Base-by-base conservation (phyloP, 2,797 vertebrate species). In the Clarias laeviceps region DNA sequence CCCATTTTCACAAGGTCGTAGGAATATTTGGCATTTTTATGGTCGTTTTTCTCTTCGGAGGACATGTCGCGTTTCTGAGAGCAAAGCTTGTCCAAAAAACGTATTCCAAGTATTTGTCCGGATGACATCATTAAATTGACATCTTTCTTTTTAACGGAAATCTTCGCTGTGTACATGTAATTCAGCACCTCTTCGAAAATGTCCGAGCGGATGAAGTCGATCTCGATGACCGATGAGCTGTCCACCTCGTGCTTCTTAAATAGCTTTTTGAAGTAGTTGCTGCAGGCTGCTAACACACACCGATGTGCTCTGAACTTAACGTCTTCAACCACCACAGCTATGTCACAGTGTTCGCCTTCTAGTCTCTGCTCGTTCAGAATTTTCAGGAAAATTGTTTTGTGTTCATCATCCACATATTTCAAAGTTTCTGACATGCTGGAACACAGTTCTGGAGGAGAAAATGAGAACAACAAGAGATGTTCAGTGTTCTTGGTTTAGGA, bases 111-210 rank as follows among this genome's bases (percentile, higher is more conserved):
- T 82, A 99, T 99, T 91, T 99, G 98, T 56, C 98, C 98, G 0
- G 98, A 99, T 37, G 98, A 99, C 97, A 99, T 99, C 98, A 99
- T 99, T 84, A 99, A 93, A 92, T 99, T 99, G 24, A 99, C 97
- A 86, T 99, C 98, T 88, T 97, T 97, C 88, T 98, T 99, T 91
- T 97, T 99, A 80, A 99, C 97, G 0, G 97, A 97, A 90, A 99
- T 99, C 92, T 97, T 98, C 0, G 97, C 96, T 0, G 98, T 99
- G 92, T 99, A 99, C 97, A 99, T 99, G 92, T 99, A 99, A 93
- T 98, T 99, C 74, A 99, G 91, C 82, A 99, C 98, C 90, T 99
- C 98, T 89, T 99, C 98, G 40, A 99, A 99, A 91, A 99, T 99
- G 85, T 99, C 98, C 0, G 98, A 98, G 72, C 98, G 97, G 86